Base-by-base conservation (phyloP, 1,140 invertebrate species). In the Tribolium castaneum region DNA sequence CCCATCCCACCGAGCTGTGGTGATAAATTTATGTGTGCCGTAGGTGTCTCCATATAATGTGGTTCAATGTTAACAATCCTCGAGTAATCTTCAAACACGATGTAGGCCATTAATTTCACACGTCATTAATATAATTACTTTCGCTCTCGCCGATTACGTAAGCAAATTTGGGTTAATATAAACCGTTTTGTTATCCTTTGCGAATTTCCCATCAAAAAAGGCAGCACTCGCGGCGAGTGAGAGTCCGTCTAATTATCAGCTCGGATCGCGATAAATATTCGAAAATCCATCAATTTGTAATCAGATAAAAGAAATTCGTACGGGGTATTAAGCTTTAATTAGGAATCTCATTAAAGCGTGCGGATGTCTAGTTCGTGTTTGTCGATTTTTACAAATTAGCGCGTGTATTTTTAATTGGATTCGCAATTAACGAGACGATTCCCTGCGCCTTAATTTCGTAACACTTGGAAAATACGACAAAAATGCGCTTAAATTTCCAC, bases 331-430 rank as follows among this genome's bases (percentile, higher is more conserved):
- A 77, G 70, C 62, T 77, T 80, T 80, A 80, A 80, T 80, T 80
- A 80, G 75, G 78, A 59, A 73, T 80, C 78, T 77, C 78, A 80
- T 80, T 77, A 80, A 75, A 70, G 62, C 62, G 76, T 45, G 78
- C 75, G 50, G 51, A 79, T 77, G 78, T 79, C 59, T 75, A 66
- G 51, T 77, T 77, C 78, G 78, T 77, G 75, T 80, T 80, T 72
- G 54, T 80, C 75, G 70, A 77, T 80, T 80, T 80, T 80, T 80
- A 80, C 75, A 80, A 80, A 80, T 80, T 80, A 80, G 70, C 78
- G 30, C 51, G 70, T 80, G 75, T 80, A 77, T 80, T 79, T 80
- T 79, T 77, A 77, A 79, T 79, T 77, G 75, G 75, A 39, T 70
- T 73, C 45, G 75, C 75, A 80, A 80, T 80, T 80, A 80, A 77